Evolutionary conservation across 2,797 vertebrate genomes (phyloP).

Genomic region (Gambelia wislizenii): DNA sequence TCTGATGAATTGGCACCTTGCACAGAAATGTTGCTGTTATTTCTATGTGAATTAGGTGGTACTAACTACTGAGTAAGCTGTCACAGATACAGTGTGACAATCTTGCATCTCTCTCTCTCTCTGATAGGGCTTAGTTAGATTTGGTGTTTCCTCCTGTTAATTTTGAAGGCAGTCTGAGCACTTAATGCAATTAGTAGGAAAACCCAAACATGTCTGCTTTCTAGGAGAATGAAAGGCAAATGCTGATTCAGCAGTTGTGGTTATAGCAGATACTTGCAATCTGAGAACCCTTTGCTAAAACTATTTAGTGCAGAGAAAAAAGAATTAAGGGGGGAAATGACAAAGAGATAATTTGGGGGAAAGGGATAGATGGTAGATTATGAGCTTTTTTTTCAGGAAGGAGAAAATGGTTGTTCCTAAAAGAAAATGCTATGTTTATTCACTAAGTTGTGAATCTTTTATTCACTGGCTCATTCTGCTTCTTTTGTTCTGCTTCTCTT

Average conservation of each 20-base stretch:
- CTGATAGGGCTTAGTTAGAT: neutral
- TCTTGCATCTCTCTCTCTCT: neutral
- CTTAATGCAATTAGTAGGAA: neutral
- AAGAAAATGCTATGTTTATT: neutral
- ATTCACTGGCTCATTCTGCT: neutral
- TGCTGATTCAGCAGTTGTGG: slow-evolving; percentile 23
- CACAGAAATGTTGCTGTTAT: neutral
- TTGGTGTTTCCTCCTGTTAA: neutral
- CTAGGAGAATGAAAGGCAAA: neutral
- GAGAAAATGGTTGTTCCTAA: neutral
- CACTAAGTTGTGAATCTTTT: neutral
- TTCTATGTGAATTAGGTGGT: neutral
- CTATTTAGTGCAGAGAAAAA: neutral
- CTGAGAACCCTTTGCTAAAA: neutral
- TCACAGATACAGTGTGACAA: neutral
- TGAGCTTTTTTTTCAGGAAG: neutral
- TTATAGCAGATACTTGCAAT: neutral
- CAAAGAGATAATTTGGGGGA: neutral
- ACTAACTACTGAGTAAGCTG: neutral
- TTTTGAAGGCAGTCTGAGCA: neutral
- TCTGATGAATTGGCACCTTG: neutral
- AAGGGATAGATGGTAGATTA: neutral
- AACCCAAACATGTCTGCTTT: neutral
- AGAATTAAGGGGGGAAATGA: neutral
- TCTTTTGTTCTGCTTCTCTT: neutral